phyloP scores from a whole-genome alignment of 2,113 vertebrate genomes.

The Phrynosoma blainvillii region DNA sequence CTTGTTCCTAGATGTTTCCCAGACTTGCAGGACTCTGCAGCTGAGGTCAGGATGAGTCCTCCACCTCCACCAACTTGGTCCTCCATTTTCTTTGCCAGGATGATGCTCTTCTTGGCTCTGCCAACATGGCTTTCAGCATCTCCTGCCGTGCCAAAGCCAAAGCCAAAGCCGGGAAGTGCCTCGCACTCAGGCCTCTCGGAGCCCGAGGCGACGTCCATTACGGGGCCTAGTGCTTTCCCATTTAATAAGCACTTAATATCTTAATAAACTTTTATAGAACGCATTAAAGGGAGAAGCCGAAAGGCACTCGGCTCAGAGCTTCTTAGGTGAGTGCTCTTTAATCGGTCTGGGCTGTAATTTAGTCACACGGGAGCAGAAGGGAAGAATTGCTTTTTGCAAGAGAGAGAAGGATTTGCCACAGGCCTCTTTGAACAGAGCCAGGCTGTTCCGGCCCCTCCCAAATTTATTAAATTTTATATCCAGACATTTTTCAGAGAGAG shows the following conservation, averaged over 20 bases:
- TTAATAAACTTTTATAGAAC: conserved; percentile 36
- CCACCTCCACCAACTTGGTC: too few relatives aligned
- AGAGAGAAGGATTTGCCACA: too few relatives aligned
- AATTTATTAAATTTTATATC: too few relatives aligned
- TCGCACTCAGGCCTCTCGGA: background rate
- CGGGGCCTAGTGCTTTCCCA: background rate
- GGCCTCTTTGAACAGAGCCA: background rate
- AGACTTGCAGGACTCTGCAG: too few relatives aligned
- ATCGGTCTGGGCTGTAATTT: conserved; percentile 17
- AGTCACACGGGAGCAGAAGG: background rate
- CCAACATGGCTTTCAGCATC: background rate
- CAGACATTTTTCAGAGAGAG: too few relatives aligned
- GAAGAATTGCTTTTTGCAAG: background rate
- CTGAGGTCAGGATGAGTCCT: too few relatives aligned
- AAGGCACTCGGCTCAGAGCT: background rate
- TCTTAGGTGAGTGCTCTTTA: background rate
- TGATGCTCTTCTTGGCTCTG: background rate
- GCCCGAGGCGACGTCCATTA: background rate
- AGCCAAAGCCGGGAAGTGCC: background rate
- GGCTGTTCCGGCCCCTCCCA: background rate
- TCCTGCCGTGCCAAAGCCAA: background rate
- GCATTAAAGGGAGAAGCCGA: conserved; percentile 19
- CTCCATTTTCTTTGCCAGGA: background rate
- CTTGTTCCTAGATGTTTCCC: background rate
- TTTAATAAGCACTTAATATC: conserved; percentile 40